phyloP scores from a whole-genome alignment of 2,113 vertebrate genomes.

The Petrocephalus zakoni region DNA sequence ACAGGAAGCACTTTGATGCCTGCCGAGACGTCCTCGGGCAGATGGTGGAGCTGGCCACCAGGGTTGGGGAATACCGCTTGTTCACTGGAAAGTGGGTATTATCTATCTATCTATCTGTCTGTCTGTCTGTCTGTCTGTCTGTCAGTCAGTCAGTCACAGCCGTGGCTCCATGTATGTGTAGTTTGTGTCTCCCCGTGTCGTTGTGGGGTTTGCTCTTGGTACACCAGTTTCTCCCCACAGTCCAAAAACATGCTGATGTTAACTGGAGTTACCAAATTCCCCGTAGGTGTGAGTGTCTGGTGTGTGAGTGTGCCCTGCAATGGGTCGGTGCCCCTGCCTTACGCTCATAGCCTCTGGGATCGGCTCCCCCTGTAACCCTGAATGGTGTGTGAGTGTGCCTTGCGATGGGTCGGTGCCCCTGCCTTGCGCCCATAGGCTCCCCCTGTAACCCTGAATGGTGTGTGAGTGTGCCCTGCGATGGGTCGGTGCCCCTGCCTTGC shows the following conservation, averaged over 20 bases:
- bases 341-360: not conserved
- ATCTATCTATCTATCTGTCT: not conserved
- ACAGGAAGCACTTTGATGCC: slow-evolving; percentile 66
- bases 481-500: not conserved
- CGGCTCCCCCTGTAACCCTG: not conserved
- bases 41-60: slow-evolving; percentile 78
- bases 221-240: not conserved
- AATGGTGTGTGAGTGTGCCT: not conserved
- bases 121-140: not conserved
- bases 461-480: not conserved
- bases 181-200: not conserved
- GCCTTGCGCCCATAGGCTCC: not conserved
- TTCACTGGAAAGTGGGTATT: slow-evolving; percentile 75
- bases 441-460: not conserved
- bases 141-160: not conserved
- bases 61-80: slow-evolving; percentile 73
- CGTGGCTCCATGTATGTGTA: not conserved
- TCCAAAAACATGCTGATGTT: not conserved
- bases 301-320: not conserved
- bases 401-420: not conserved
- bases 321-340: not conserved
- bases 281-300: too few species aligned
- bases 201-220: not conserved
- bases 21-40: slow-evolving; percentile 74
- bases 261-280: not conserved